A percentile compares a stretch with the other conserved stretches of the same genome.
These are phyloP conservation scores for Pygmarrhopalites habei DNA, from an alignment of 1,140 invertebrate genomes.

Conservation along the genomic window DNA sequence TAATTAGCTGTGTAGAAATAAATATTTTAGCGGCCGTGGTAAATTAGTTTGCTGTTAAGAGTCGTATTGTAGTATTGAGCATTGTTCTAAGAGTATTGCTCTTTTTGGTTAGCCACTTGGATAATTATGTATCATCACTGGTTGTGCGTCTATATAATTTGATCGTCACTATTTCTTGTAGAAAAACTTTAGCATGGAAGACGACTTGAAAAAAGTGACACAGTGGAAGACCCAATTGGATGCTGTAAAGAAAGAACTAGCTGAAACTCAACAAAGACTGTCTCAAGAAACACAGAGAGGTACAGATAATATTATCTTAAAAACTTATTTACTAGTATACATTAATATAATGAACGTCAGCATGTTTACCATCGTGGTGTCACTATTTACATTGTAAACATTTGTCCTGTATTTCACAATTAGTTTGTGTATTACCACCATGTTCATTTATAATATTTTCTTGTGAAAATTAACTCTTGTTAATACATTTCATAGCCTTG, in stretches of 20 bases:
- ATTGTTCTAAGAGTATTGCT: no score
- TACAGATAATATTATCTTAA: conserved; percentile 8
- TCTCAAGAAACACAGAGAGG: conserved; percentile 38
- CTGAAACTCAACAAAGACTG: conserved; percentile 33
- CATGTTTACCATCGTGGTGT: no score
- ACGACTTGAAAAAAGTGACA: conserved; percentile 33
- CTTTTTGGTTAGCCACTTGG: background rate
- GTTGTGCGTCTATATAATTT: no score
- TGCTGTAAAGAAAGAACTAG: conserved; percentile 33
- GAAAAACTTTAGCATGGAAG: conserved; percentile 29
- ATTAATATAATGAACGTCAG: no score
- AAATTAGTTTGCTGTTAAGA: no score
- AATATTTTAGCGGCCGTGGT: no score
- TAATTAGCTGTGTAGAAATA: no score
- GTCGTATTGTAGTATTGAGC: no score
- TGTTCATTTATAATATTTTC: no score
- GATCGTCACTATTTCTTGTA: conserved; percentile 2
- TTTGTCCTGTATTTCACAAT: background rate
- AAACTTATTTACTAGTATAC: background rate
- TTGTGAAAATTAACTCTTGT: background rate
- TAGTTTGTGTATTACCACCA: background rate
- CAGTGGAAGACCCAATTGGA: conserved; percentile 33
- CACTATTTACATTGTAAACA: background rate
- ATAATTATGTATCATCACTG: background rate
- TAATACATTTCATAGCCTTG: conserved; percentile 21